Evolutionary conservation across 2,888 invertebrate genomes (phyloP).

Genomic region (Unio delphinus): DNA sequence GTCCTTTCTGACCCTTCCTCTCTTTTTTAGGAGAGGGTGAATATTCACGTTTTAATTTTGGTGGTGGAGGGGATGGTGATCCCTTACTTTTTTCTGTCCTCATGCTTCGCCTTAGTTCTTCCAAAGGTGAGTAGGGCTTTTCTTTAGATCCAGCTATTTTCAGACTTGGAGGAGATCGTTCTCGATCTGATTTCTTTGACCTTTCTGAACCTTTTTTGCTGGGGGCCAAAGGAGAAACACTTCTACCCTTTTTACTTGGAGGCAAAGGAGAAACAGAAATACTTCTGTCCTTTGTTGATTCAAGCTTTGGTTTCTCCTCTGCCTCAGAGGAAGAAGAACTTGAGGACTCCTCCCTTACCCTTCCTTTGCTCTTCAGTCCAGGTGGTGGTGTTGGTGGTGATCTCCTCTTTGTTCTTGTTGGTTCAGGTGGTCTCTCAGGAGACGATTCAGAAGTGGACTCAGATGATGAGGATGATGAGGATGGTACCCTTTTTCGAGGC

Average conservation of each 20-base stretch:
- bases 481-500: not conserved
- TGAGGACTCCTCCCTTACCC: not conserved
- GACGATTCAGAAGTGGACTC: conserved; percentile 23
- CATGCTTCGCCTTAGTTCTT: too few relatives aligned
- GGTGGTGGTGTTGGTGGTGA: not conserved
- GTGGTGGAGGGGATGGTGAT: conserved; percentile 11
- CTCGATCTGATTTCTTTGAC: not conserved
- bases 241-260: too few relatives aligned
- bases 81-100: not conserved
- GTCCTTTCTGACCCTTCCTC: not conserved
- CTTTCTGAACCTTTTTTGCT: not conserved
- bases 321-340: conserved; percentile 4
- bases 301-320: not conserved
- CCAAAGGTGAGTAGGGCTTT: too few relatives aligned
- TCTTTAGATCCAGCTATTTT: not conserved
- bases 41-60: not conserved
- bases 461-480: conserved; percentile 15
- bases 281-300: not conserved
- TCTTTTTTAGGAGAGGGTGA: conserved; percentile 4
- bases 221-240: too few relatives aligned
- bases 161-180: not conserved
- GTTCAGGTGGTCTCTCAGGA: conserved; percentile 21
- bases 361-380: conserved; percentile 4
- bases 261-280: too few relatives aligned
- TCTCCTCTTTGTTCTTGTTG: too few relatives aligned